These are phyloP conservation scores for Aphidius colemani DNA, from an alignment of 2,888 invertebrate species.

Conservation along the genomic window DNA sequence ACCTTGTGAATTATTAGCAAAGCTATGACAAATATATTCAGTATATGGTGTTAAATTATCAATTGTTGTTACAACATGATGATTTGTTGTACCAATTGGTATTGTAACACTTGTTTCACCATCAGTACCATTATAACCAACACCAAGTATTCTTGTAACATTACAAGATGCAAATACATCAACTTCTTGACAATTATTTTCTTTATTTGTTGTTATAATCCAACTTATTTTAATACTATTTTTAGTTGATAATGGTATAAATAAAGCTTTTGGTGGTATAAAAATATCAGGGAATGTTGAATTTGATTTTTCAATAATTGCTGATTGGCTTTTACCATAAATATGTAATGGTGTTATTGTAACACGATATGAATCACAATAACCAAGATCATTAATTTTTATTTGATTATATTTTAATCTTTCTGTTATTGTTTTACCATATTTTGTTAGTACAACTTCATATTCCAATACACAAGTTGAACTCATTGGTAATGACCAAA, in stretches of 20 bases:
- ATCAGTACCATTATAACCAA: slow-evolving; percentile 37
- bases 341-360: slow-evolving; percentile 39
- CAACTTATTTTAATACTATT: slow-evolving; percentile 31
- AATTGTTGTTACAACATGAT: slow-evolving; percentile 34
- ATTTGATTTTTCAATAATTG: slow-evolving; percentile 27
- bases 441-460: slow-evolving; percentile 35
- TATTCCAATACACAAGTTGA: slow-evolving; percentile 43
- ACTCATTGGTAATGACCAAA: slow-evolving; percentile 45
- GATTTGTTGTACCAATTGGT: slow-evolving; percentile 16
- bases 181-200: slow-evolving; percentile 42
- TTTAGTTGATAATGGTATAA: slow-evolving; percentile 2
- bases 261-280: neutral
- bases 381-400: slow-evolving; percentile 36
- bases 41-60: slow-evolving; percentile 46
- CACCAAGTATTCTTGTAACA: slow-evolving; percentile 36
- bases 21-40: slow-evolving; percentile 43
- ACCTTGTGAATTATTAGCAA: slow-evolving; percentile 38
- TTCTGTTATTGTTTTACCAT: slow-evolving; percentile 1
- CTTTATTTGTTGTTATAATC: slow-evolving; percentile 37
- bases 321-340: slow-evolving; percentile 30
- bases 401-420: slow-evolving; percentile 29
- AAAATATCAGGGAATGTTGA: slow-evolving; percentile 28
- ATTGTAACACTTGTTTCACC: slow-evolving; percentile 20
- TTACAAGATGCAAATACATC: slow-evolving; percentile 39
- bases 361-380: slow-evolving; percentile 43